phyloP scores from a whole-genome alignment of 35 echinoderm and acorn worm species.

The Apostichopus japonicus region DNA sequence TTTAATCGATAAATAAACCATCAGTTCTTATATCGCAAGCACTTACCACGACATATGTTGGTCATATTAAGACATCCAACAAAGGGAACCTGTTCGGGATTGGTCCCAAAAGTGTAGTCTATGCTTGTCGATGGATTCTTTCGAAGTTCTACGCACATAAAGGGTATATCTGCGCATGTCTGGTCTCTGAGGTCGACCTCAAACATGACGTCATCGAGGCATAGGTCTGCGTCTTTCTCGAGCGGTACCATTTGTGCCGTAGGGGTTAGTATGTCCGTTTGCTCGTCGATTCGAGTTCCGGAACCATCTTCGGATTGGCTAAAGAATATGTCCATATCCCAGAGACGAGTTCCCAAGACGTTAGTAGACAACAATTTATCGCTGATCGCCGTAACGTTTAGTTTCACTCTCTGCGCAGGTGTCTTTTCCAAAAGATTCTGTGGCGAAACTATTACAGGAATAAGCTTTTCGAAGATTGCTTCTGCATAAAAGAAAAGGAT shows the following conservation, averaged over 20 bases:
- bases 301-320: not conserved
- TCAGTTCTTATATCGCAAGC: too few species aligned
- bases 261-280: slow-evolving; percentile 20
- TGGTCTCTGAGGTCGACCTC: slow-evolving; percentile 31
- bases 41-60: slow-evolving; percentile 36
- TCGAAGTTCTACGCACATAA: slow-evolving; percentile 46
- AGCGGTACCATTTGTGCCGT: not conserved
- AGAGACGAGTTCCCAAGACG: not conserved
- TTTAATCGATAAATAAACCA: too few species aligned
- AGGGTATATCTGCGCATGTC: slow-evolving; percentile 31
- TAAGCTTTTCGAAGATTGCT: not conserved
- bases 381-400: slow-evolving; percentile 17
- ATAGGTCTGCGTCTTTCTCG: not conserved
- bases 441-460: slow-evolving; percentile 9
- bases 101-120: slow-evolving; percentile 37
- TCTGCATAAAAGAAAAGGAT: not conserved
- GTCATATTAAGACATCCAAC: slow-evolving; percentile 28
- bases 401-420: slow-evolving; percentile 26
- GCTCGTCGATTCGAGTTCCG: slow-evolving; percentile 25
- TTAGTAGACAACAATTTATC: not conserved
- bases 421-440: slow-evolving; percentile 1
- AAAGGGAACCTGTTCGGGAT: slow-evolving; percentile 45
- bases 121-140: slow-evolving; percentile 1
- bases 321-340: slow-evolving; percentile 45
- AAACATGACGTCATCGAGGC: slow-evolving; percentile 20